These are phyloP conservation scores for Chamaea fasciata DNA, from an alignment of 2,113 vertebrate species.

Conservation along the genomic window DNA sequence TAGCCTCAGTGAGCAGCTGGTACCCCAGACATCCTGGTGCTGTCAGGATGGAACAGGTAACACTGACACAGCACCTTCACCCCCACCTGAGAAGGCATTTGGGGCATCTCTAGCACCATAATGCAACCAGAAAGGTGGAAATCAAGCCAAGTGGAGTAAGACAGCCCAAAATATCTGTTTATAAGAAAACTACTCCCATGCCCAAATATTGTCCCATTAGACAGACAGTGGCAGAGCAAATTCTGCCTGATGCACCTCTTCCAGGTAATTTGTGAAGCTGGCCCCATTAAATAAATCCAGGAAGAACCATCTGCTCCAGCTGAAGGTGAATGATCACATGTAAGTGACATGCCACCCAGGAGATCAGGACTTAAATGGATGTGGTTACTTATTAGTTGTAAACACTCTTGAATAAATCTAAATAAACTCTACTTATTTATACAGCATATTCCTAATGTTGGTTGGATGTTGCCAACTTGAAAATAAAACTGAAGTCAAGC, in stretches of 20 bases:
- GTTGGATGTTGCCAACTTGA: not conserved
- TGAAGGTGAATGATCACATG: not conserved
- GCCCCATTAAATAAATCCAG: not conserved
- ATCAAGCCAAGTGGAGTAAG: not conserved
- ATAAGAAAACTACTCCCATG: not conserved
- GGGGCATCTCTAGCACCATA: not conserved
- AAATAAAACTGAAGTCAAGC: constrained; percentile 5
- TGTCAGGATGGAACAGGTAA: not conserved
- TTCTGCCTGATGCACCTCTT: not conserved
- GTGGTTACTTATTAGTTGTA: not conserved
- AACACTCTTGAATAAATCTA: not conserved
- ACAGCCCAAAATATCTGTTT: not conserved
- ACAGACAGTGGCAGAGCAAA: not conserved
- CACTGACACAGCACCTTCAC: not conserved
- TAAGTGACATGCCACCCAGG: not conserved
- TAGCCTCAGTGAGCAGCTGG: not conserved
- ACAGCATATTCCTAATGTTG: not conserved
- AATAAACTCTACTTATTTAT: constrained; percentile 14
- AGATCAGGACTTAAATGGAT: not conserved
- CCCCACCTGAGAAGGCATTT: not conserved
- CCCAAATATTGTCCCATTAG: not conserved
- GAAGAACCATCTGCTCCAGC: not conserved
- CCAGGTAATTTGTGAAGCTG: not conserved
- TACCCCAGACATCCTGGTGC: not conserved
- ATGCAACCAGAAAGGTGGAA: not conserved